A percentile compares a stretch with the other conserved stretches of the same genome.
phyloP scores from a whole-genome alignment of 23 tunicate genomes.

The Halocynthia aurantium region DNA sequence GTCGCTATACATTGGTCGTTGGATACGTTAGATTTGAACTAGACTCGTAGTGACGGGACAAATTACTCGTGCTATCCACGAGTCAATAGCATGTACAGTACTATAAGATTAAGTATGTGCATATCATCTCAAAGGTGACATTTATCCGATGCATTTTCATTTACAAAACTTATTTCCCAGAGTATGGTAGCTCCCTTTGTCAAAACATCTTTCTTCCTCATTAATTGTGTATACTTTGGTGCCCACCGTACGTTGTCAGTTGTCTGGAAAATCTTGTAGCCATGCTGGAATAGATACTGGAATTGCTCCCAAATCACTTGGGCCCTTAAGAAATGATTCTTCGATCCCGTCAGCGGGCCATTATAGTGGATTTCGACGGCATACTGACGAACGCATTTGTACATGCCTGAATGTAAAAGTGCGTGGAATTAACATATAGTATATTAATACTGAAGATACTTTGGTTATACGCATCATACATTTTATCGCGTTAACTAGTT shows the following conservation, averaged over 20 bases:
- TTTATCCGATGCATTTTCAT: not conserved
- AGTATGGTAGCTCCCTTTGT: conserved; percentile 10
- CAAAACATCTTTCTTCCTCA: conserved; percentile 4
- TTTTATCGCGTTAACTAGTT: too few species aligned
- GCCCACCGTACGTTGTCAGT: conserved; percentile 33
- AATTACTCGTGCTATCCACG: too few species aligned
- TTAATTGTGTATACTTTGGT: not conserved
- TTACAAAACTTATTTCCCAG: conserved; percentile 58
- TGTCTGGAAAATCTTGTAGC: conserved; percentile 33
- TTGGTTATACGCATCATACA: too few species aligned
- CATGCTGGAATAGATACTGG: conserved; percentile 17
- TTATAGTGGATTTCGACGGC: conserved; percentile 36
- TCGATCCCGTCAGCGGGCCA: conserved; percentile 25
- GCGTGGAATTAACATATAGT: conserved; percentile 2
- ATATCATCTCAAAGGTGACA: too few species aligned
- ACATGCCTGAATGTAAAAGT: conserved; percentile 35
- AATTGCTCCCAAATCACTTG: not conserved
- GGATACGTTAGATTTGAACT: too few species aligned
- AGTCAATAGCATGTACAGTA: too few species aligned
- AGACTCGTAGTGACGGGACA: too few species aligned
- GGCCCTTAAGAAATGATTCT: not conserved
- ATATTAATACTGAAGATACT: too few species aligned
- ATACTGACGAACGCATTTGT: conserved; percentile 59
- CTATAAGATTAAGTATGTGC: too few species aligned
- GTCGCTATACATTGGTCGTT: too few species aligned